Conservation (phyloP, 2,888 invertebrate genomes). For the Microdon myrmicae region DNA sequence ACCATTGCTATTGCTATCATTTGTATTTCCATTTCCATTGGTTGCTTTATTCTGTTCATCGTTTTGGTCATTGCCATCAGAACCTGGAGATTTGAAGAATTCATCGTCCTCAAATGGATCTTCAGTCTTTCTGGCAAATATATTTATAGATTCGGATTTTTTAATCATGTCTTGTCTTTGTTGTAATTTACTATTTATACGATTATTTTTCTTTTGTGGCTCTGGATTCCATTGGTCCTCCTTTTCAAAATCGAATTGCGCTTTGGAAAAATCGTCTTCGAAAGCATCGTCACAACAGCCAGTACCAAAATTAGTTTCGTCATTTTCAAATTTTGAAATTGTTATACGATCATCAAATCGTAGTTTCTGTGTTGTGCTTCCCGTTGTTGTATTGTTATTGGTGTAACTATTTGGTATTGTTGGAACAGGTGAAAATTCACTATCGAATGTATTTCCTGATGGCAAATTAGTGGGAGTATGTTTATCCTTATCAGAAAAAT, state of each 20-base stretch:
- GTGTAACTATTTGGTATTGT: slow-evolving; percentile 15
- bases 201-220: slow-evolving; percentile 60
- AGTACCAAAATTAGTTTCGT: slow-evolving; percentile 52
- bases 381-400: slow-evolving; percentile 48
- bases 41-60: slow-evolving; percentile 28
- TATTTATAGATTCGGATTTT: slow-evolving; percentile 90
- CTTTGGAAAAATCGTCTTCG: slow-evolving; percentile 71
- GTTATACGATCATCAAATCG: slow-evolving; percentile 81
- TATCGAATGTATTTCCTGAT: slow-evolving; percentile 38
- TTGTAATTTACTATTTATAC: slow-evolving; percentile 62
- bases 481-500: slow-evolving; percentile 70
- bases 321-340: slow-evolving; percentile 65
- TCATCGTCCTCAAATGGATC: slow-evolving; percentile 92
- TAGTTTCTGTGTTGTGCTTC: slow-evolving; percentile 62
- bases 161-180: slow-evolving; percentile 75
- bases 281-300: slow-evolving; percentile 58
- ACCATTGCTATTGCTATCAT: slow-evolving; percentile 17
- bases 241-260: slow-evolving; percentile 66
- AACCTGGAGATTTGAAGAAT: slow-evolving; percentile 74
- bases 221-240: slow-evolving; percentile 62
- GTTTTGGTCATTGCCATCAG: slow-evolving; percentile 39
- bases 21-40: slow-evolving; percentile 31
- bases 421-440: slow-evolving; percentile 45
- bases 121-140: slow-evolving; percentile 85
- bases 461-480: slow-evolving; percentile 29